Conservation (phyloP, 1,140 invertebrate species). For the Bombus confusus region DNA sequence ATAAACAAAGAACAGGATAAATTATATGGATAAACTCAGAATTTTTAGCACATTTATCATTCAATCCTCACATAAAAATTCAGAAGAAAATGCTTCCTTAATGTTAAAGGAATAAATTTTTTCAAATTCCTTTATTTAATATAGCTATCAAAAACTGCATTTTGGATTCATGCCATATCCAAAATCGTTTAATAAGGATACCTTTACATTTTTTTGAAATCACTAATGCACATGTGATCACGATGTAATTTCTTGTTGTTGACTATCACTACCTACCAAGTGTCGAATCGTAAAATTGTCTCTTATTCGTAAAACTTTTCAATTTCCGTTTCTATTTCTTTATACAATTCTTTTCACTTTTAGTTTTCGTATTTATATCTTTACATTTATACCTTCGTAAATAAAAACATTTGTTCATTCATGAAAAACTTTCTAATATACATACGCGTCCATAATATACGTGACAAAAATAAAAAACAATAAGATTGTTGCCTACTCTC, state of each 20-base stretch:
- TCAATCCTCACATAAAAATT: not conserved
- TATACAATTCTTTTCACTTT: not conserved
- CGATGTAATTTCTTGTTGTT: not conserved
- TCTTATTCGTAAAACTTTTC: not conserved
- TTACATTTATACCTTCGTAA: not conserved
- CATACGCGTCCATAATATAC: not conserved
- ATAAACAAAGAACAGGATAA: not conserved
- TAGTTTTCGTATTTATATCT: not conserved
- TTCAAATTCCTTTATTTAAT: conserved; percentile 9
- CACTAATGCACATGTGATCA: not conserved
- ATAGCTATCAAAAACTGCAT: not conserved
- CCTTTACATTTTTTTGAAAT: conserved; percentile 3
- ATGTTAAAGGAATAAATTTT: not conserved
- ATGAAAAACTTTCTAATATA: not conserved
- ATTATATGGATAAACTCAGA: not conserved
- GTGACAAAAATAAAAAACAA: conserved; percentile 9
- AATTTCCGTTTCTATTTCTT: not conserved
- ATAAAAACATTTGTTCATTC: not conserved
- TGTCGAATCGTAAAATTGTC: not conserved
- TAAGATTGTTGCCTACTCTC: conserved; percentile 4
- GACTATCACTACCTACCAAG: not conserved
- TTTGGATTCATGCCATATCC: not conserved
- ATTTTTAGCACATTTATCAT: not conserved
- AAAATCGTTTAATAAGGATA: not conserved
- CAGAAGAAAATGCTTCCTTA: not conserved